Evolutionary conservation across 2,797 vertebrate species (phyloP), one percentile per base, ranked within the genome.

Genomic region (Sciurus carolinensis): DNA sequence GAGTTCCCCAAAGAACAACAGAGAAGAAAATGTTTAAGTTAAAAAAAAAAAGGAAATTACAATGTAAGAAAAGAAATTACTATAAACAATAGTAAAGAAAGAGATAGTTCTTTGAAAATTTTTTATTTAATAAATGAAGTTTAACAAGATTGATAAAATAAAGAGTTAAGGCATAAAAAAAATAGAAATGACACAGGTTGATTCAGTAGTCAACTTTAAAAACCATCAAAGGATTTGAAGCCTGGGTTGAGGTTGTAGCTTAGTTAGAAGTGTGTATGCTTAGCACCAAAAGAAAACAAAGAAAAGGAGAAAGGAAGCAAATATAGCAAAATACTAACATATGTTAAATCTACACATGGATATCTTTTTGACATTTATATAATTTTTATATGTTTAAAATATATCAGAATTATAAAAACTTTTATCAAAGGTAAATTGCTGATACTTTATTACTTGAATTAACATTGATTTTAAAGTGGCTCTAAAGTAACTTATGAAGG

Each of bases 401-500:
- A 89, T 59, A 89, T 90, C 62, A 72, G 36, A 92, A 87, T 69
- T 39, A 94, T 0, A 72, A 77, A 73, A 50, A 91, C 71, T 87
- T 87, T 44, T 71, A 69, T 66, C 13, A 57, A 3, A 72, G 67
- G 36, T 52, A 36, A 91, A 12, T 1, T 95, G n/a, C 30, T 94
- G 28, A 15, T 62, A 92, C 75, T 69, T 96, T 66, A 72, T 59
- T 39, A 57, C 2, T 87, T 85, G 42, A 77, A 94, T 91, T 69
- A 94, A 96, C 87, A 67, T 17, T 39, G 42, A 92, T 66, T 79
- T 67, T 73, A 44, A 87, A 83, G 24, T 85, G 54, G 44, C 79
- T 96, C 64, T 80, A 91, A 89, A 52, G 83, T 39, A 62, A n/a
- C 42, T 88, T 26, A 15, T 52, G 67, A 95, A 93, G 12, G 52